Evolutionary conservation across 2,113 vertebrate species (phyloP), one percentile per base, ranked within the genome.

Genomic region (Peromyscus leucopus): DNA sequence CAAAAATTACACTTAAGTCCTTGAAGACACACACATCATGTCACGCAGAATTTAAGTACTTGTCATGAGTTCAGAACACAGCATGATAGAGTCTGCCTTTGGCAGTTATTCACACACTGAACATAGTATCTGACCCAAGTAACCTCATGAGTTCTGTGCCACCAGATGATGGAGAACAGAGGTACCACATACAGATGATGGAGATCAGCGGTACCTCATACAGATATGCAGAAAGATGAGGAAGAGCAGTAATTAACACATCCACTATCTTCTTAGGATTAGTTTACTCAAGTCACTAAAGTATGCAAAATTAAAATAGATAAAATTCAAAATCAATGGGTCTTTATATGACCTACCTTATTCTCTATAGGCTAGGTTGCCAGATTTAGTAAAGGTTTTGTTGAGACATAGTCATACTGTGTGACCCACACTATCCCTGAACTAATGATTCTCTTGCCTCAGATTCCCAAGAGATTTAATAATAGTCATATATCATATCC

Each of bases 281-380:
- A 88, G 28, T 46, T 76, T 93, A 90, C 28, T 69, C 48, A 82
- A 69, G 16, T 88, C 82, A 76, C 39, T 42, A 91, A 57, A 93
- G 71, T 26, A 74, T 4, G 13, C 15, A 39, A 39, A 39, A 57
- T 67, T 84, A 79, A 75, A 90, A 72, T 11, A 28, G n/a, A 51
- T 22, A 24, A 69, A 71, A 42, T 33, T 19, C 39, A 85, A 67
- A 65, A 63, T 57, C 79, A 55, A 24, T 19, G 16, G 71, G 28
- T 69, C 72, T 93, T 48, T 17, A 36, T 12, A 74, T 46, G 80
- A 69, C 13, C 48, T 39, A 24, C 1, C 15, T 33, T 55, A 15
- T 63, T 79, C 51, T 39, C 21, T 28, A 63, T 39, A 55, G 63
- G 36, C 48, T 31, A 9, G 48, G 26, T 19, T 78, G 69, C 79